Percentiles rank a stretch among this genome's conserved stretches.
phyloP scores from a whole-genome alignment of 2,797 vertebrate genomes.

The Arnoldichthys spilopterus region DNA sequence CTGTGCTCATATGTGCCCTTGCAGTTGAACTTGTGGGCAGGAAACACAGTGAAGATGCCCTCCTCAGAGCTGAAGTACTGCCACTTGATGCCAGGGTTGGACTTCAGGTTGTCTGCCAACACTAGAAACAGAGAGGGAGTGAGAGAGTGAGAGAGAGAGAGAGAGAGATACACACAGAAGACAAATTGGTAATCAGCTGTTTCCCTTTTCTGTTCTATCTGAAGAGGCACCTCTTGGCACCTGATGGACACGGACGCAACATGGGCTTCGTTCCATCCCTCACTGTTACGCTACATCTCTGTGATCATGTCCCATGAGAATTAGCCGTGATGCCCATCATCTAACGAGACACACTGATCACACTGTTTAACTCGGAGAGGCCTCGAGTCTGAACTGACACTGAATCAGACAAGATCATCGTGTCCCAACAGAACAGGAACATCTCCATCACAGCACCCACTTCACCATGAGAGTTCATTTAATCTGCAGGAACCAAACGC shows the following conservation, averaged over 20 bases:
- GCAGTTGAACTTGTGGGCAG: slow-evolving; percentile 97
- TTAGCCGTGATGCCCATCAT: background rate
- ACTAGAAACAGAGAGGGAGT: slow-evolving; percentile 73
- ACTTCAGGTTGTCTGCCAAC: slow-evolving; percentile 97
- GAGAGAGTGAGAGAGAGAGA: background rate
- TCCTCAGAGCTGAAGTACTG: slow-evolving; percentile 99
- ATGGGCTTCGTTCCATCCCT: background rate
- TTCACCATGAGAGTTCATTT: slow-evolving; percentile 50
- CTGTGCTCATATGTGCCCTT: slow-evolving; percentile 96
- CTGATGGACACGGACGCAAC: background rate
- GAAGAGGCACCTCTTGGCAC: background rate
- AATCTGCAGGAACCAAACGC: slow-evolving; percentile 24
- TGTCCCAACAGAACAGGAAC: slow-evolving; percentile 47
- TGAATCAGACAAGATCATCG: slow-evolving; percentile 54
- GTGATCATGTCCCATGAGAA: background rate
- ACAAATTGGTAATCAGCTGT: background rate
- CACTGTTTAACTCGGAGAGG: slow-evolving; percentile 36
- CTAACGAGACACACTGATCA: background rate
- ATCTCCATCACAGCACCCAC: slow-evolving; percentile 38
- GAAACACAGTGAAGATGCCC: slow-evolving; percentile 98
- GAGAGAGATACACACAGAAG: background rate
- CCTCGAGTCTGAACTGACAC: slow-evolving; percentile 41
- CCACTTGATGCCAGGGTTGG: slow-evolving; percentile 98
- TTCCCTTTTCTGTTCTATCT: background rate
- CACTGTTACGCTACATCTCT: background rate